Percentiles rank a stretch among this genome's conserved stretches.
Conservation (phyloP, 2,113 vertebrate species). For the Cynoglossus semilaevis region DNA sequence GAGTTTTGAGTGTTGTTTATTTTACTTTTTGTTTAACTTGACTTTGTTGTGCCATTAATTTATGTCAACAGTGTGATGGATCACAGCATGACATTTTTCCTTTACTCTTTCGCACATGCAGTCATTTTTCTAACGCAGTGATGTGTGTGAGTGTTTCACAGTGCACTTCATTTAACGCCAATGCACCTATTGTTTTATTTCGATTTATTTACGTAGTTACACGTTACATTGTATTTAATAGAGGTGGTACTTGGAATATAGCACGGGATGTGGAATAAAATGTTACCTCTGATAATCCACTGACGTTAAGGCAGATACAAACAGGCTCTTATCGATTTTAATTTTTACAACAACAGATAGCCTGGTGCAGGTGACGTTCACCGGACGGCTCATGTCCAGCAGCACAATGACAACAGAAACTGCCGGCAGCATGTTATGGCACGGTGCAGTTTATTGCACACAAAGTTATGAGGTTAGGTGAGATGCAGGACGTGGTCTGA, state of each 20-base stretch:
- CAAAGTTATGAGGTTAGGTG: too few relatives aligned
- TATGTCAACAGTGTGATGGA: neutral
- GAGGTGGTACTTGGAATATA: neutral
- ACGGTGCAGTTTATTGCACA: too few relatives aligned
- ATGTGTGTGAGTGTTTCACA: too few relatives aligned
- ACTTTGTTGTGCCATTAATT: neutral
- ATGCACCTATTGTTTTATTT: neutral
- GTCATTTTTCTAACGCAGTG: too few relatives aligned
- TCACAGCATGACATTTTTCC: neutral
- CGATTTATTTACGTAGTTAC: neutral
- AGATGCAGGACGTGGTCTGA: too few relatives aligned
- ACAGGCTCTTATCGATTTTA: constrained; percentile 85
- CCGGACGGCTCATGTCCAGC: constrained; percentile 36
- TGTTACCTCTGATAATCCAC: constrained; percentile 71
- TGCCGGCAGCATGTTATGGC: too few relatives aligned
- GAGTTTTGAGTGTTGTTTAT: too few relatives aligned
- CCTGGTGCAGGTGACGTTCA: constrained; percentile 74
- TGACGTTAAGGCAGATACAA: constrained; percentile 85
- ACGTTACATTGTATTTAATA: neutral
- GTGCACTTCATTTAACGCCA: neutral
- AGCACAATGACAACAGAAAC: constrained; percentile 5
- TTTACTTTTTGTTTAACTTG: neutral
- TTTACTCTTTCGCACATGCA: too few relatives aligned
- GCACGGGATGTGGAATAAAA: neutral
- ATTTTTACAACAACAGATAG: constrained; percentile 78